phyloP scores from a whole-genome alignment of 2,113 vertebrate species.

The Lampris incognitus region DNA sequence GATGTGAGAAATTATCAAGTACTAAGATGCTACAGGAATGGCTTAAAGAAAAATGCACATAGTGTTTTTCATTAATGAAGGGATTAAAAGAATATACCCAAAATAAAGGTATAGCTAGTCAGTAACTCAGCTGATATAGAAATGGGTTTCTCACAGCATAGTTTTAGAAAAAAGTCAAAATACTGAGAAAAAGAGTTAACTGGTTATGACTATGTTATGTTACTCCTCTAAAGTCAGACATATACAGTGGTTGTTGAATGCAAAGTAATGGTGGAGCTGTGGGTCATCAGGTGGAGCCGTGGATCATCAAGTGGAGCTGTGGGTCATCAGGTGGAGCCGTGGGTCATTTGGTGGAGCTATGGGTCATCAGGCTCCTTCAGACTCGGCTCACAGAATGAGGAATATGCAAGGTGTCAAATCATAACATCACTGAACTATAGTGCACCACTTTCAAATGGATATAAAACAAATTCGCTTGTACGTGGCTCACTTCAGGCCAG shows the following conservation, averaged over 20 bases:
- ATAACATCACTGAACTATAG: conserved; percentile 14
- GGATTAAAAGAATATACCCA: too few relatives aligned
- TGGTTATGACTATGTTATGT: not conserved
- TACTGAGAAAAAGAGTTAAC: not conserved
- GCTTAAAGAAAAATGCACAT: too few relatives aligned
- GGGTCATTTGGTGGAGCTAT: too few relatives aligned
- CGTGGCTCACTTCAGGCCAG: not conserved
- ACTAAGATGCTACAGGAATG: not conserved
- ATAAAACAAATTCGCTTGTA: not conserved
- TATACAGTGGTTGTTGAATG: conserved; percentile 25
- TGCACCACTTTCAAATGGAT: not conserved
- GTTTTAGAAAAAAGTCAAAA: not conserved
- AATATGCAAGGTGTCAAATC: conserved; percentile 12
- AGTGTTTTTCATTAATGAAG: not conserved
- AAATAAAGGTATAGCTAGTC: not conserved
- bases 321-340: too few relatives aligned
- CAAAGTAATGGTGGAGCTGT: conserved; percentile 4
- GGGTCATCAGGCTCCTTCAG: conserved; percentile 22
- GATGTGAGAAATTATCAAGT: not conserved
- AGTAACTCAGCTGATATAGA: too few relatives aligned
- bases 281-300: conserved; percentile 7
- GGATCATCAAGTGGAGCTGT: too few relatives aligned
- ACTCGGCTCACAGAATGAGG: not conserved
- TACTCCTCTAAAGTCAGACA: conserved; percentile 1
- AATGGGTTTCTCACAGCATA: not conserved